Percentiles rank a stretch among this genome's conserved stretches.
These are phyloP conservation scores for Neosilurus hyrtlii DNA, from an alignment of 2,797 vertebrate species.

Conservation along the genomic window DNA sequence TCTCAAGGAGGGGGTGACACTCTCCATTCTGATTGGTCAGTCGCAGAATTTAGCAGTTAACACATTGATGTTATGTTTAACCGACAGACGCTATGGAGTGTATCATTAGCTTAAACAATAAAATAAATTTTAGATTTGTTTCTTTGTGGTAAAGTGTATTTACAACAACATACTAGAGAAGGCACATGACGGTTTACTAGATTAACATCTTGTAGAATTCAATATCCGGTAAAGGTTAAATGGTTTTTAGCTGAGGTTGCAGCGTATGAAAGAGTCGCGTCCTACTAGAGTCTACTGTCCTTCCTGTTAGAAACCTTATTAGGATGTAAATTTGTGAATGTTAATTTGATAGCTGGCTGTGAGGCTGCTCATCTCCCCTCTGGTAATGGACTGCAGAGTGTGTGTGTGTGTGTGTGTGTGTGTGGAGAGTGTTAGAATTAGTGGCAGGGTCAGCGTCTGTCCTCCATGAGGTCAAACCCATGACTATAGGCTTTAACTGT, in stretches of 20 bases:
- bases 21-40: no score
- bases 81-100: no score
- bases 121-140: no score
- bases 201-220: neutral
- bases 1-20: no score
- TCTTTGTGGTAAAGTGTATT: neutral
- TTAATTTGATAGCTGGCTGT: conserved; percentile 69
- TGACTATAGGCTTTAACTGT: conserved; percentile 13
- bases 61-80: no score
- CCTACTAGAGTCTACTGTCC: conserved; percentile 2
- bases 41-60: no score
- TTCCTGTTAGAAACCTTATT: conserved; percentile 60
- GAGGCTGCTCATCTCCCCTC: conserved; percentile 51
- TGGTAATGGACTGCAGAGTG: conserved; percentile 29
- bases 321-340: conserved; percentile 63
- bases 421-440: conserved; percentile 10
- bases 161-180: neutral
- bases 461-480: conserved; percentile 10
- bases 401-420: conserved; percentile 13
- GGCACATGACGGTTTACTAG: neutral
- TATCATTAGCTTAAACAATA: no score
- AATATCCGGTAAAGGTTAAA: neutral
- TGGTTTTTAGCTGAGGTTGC: neutral
- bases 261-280: neutral
- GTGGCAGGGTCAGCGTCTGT: conserved; percentile 13